These are phyloP conservation scores for Drosophila gunungcola DNA, from an alignment of 1,140 invertebrate genomes.

Conservation along the genomic window DNA sequence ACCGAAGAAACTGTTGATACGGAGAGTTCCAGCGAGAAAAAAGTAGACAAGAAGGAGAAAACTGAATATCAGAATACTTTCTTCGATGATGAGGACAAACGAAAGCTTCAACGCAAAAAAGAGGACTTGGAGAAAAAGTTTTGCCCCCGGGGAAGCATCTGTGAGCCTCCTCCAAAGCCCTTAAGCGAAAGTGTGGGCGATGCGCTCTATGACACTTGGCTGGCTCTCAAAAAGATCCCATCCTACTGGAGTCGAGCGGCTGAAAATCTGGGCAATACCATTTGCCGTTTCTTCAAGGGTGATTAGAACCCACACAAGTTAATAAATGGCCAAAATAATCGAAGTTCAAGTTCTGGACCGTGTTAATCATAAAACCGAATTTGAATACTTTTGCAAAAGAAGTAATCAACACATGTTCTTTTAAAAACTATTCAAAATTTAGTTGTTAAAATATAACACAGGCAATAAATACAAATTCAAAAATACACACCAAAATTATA, in stretches of 20 bases:
- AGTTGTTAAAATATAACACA: not conserved
- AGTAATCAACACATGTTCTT: not conserved
- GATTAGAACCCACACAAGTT: not conserved
- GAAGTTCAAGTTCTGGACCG: too few species aligned
- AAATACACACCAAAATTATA: slow-evolving; percentile 1
- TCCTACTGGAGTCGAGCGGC: slow-evolving; percentile 16
- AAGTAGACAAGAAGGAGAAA: not conserved
- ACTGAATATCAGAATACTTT: not conserved
- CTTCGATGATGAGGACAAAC: slow-evolving; percentile 42
- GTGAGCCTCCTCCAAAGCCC: slow-evolving; percentile 14
- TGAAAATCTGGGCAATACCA: not conserved
- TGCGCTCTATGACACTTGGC: slow-evolving; percentile 46
- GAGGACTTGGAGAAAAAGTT: slow-evolving; percentile 32
- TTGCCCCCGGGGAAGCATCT: slow-evolving; percentile 20
- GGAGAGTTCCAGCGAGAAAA: not conserved
- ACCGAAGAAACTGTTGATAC: not conserved
- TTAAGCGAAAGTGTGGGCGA: slow-evolving; percentile 34
- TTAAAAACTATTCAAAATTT: not conserved
- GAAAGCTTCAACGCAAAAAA: slow-evolving; percentile 23
- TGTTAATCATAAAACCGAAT: too few species aligned
- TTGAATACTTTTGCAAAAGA: too few species aligned
- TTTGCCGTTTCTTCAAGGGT: slow-evolving; percentile 9
- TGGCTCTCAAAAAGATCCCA: slow-evolving; percentile 24
- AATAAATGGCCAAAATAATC: too few species aligned
- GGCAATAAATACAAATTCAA: too few species aligned